Percentiles rank a stretch among this genome's conserved stretches.
These are phyloP conservation scores for Cololabis saira DNA, from an alignment of 2,113 vertebrate genomes.

Conservation along the genomic window DNA sequence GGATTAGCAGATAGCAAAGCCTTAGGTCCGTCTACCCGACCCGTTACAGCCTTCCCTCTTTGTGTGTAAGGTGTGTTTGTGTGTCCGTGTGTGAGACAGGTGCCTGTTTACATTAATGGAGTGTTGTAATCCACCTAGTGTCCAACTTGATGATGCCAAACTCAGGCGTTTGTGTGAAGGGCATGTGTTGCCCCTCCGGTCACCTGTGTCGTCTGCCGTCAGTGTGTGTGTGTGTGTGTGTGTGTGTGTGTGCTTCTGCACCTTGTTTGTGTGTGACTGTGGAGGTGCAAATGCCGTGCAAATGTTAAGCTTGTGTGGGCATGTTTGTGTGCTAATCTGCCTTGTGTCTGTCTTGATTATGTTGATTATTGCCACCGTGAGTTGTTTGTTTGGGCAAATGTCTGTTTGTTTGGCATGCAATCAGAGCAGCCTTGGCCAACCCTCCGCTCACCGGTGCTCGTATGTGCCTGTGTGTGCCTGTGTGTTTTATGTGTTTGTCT, in stretches of 20 bases:
- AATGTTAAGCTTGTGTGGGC: conserved; percentile 67
- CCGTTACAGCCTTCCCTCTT: conserved; percentile 19
- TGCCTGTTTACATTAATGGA: conserved; percentile 69
- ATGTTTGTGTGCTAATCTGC: conserved; percentile 73
- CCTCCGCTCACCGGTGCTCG: conserved; percentile 61
- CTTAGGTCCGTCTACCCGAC: conserved; percentile 18
- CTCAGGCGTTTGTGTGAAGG: conserved; percentile 58
- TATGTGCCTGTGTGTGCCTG: conserved; percentile 44
- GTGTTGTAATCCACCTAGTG: conserved; percentile 66
- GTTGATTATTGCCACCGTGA: conserved; percentile 67
- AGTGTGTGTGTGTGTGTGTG: conserved; percentile 27
- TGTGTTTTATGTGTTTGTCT: conserved; percentile 39
- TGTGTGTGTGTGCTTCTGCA: conserved; percentile 2
- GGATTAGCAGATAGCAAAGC: conserved; percentile 40
- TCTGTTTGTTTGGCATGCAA: conserved; percentile 64
- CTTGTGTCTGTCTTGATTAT: conserved; percentile 75
- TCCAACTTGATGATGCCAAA: conserved; percentile 58
- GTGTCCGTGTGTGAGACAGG: neutral
- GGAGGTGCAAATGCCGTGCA: conserved; percentile 47
- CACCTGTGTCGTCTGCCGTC: conserved; percentile 59
- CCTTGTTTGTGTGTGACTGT: conserved; percentile 39
- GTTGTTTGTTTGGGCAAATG: conserved; percentile 72
- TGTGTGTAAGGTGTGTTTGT: conserved; percentile 24
- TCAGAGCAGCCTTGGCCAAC: conserved; percentile 63
- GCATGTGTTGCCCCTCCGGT: conserved; percentile 53